Conservation (phyloP, 2,888 invertebrate species). For the Orthosia gracilis region DNA sequence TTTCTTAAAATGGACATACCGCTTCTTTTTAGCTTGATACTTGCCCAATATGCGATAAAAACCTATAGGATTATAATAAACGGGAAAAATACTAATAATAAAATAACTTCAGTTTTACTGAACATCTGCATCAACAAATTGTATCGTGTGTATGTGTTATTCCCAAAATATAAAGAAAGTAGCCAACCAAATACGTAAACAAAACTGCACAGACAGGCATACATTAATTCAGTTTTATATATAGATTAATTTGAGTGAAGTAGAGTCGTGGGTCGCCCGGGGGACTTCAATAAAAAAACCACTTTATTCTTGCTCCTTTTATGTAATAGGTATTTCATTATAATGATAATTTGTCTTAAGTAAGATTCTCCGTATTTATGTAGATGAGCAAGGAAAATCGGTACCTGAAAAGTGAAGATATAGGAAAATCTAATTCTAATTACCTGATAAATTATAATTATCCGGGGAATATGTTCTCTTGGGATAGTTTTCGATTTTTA, state of each 20-base stretch:
- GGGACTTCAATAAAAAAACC: slow-evolving; percentile 77
- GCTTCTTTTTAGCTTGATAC: no score
- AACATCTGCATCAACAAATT: neutral
- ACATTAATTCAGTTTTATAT: slow-evolving; percentile 57
- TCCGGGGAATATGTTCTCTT: no score
- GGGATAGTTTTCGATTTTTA: no score
- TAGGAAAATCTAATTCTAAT: neutral
- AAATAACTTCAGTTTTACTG: neutral
- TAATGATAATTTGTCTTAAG: slow-evolving; percentile 64
- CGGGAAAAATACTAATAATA: no score
- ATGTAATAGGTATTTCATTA: slow-evolving; percentile 69
- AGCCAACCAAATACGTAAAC: slow-evolving; percentile 46
- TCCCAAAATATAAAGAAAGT: slow-evolving; percentile 14
- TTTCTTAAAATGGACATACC: neutral
- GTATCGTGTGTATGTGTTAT: neutral
- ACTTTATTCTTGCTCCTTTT: slow-evolving; percentile 72
- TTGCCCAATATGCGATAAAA: no score
- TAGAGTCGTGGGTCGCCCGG: slow-evolving; percentile 57
- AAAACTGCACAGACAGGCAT: slow-evolving; percentile 47
- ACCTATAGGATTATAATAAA: no score
- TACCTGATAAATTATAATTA: no score
- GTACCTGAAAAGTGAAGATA: neutral
- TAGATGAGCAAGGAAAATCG: neutral
- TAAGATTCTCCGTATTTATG: slow-evolving; percentile 28
- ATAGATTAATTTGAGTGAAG: slow-evolving; percentile 64